Base-by-base conservation (phyloP, 2,113 vertebrate species). In the Podarcis raffonei region DNA sequence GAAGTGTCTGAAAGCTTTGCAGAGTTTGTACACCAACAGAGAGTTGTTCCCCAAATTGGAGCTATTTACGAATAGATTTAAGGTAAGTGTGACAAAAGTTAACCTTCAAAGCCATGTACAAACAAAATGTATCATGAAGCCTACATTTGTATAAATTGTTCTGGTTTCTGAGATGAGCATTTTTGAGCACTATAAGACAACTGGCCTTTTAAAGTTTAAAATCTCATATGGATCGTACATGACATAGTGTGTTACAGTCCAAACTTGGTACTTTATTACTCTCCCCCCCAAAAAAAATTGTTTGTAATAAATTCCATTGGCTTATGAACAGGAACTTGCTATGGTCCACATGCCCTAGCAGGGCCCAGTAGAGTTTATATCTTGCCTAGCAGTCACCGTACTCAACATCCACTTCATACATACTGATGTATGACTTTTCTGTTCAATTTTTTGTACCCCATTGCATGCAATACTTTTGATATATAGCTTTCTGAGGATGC, bases 41-140 rank as follows among this genome's bases (percentile, higher is more conserved):
- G 99, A 99, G 84, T 97, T 99, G 90, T 99, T 99, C 87, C 98
- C 99, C 80, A 99, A 99, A 94, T 97, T 99, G 91, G 99, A 99
- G 94, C 98, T 99, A 72, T 99, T 99, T 96, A 99, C 99, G 75
- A 99, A 99, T 92, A 97, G 99, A 95, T 99, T 99, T 94, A 99
- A 99, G 98, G 99, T 99, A 97, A 95, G 96, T 37, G 32, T 74
- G 1, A 85, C 48, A 86, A 90, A 30, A 81, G 18, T 30, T 76
- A 76, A 74, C 74, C 80, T 1, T 68, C 65, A 83, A 3, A 6
- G 11, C 30, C 4, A 39, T 66, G 11, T 74, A 12, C n/a, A 69
- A 32, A 57, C 30, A n/a, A 59, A 48, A 82, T 65, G 32, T 39
- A 6, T 27, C 22, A 5, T 82, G 22, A 82, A 12, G 22, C 39